Percentiles rank a stretch among this genome's conserved stretches.
These are phyloP conservation scores for Danio rerio DNA, from an alignment of 2,113 vertebrate genomes.

Conservation along the genomic window GRCz12tu NC_133192.1:39288001-39288500, in stretches of 20 bases:
- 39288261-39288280: background rate
- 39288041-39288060: too few relatives aligned
- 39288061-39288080: too few relatives aligned
- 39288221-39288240: background rate
- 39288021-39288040: too few relatives aligned
- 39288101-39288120: too few relatives aligned
- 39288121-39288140: too few relatives aligned
- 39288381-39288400: slow-evolving; percentile 8
- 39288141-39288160: too few relatives aligned
- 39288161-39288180: background rate
- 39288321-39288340: slow-evolving; percentile 4
- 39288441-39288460: slow-evolving; percentile 10
- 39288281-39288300: slow-evolving; percentile 6
- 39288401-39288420: slow-evolving; percentile 16
- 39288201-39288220: too few relatives aligned
- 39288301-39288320: slow-evolving; percentile 5
- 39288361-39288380: slow-evolving; percentile 33
- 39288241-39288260: background rate
- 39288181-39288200: background rate
- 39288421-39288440: slow-evolving; percentile 3
- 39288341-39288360: slow-evolving; percentile 16
- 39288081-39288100: too few relatives aligned
- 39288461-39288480: slow-evolving; percentile 32
- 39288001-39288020: too few relatives aligned
- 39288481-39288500: slow-evolving; percentile 27